Evolutionary conservation across 2,797 vertebrate genomes (phyloP).

Genomic region (Typhlichthys eigenmanni): DNA sequence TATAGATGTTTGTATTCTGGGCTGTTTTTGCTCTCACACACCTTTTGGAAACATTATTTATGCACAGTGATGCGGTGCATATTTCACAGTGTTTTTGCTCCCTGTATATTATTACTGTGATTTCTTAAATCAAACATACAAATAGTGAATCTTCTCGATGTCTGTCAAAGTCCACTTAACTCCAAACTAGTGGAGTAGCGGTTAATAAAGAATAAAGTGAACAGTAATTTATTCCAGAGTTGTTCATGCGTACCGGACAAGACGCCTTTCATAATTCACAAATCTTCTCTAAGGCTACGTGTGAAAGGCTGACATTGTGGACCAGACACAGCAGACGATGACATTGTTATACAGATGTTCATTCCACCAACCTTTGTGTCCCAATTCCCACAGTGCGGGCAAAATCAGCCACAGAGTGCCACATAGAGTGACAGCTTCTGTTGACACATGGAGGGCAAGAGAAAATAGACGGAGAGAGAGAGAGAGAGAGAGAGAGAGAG

Average conservation of each 20-base stretch:
- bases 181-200: slow-evolving; percentile 34
- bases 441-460: slow-evolving; percentile 57
- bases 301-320: slow-evolving; percentile 65
- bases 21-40: too few relatives aligned
- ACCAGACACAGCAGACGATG: slow-evolving; percentile 62
- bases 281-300: slow-evolving; percentile 64
- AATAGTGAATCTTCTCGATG: slow-evolving; percentile 19
- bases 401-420: slow-evolving; percentile 38
- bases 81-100: too few relatives aligned
- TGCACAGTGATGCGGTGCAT: too few relatives aligned
- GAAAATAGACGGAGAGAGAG: slow-evolving; percentile 50
- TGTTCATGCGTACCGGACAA: slow-evolving; percentile 45
- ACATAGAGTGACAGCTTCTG: slow-evolving; percentile 71
- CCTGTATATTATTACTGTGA: too few relatives aligned
- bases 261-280: slow-evolving; percentile 70
- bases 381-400: slow-evolving; percentile 62
- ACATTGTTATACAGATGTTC: slow-evolving; percentile 77
- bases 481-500: slow-evolving; percentile 1
- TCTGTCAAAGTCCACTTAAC: slow-evolving; percentile 33
- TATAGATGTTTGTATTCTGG: too few relatives aligned
- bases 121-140: neutral
- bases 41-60: too few relatives aligned
- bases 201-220: slow-evolving; percentile 59
- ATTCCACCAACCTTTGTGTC: slow-evolving; percentile 59
- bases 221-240: slow-evolving; percentile 56